Base-by-base conservation (phyloP, 2,797 vertebrate species). In the Cottoperca gobio region DNA sequence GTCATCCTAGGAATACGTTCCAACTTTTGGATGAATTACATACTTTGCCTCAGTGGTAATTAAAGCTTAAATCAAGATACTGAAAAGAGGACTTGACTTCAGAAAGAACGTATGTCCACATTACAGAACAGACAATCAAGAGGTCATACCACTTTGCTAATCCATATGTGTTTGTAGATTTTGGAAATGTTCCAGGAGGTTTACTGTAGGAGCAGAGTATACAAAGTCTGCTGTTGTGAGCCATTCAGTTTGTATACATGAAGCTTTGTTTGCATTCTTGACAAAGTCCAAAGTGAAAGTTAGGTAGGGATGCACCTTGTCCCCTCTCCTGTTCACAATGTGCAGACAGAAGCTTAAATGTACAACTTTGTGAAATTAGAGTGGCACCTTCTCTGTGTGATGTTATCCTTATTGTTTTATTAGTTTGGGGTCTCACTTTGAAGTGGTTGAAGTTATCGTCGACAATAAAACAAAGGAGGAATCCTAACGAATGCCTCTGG, bases 211-310 rank as follows among this genome's bases (percentile, higher is more conserved):
- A 49, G 17, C 11, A 28, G 9, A 17, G 39, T 23, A 70, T 13
- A 33, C n/a, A 66, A 24, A 74, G 21, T 64, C 45, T 67, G 49
- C 70, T 70, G n/a, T 23, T 48, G 28, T 21, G 19, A 74, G 58
- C 40, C 42, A 28, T 70, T 68, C 24, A 54, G 40, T 71, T 73
- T 67, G 35, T 63, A 63, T 74, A 52, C 23, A 57, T 79, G 53
- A 39, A 45, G 61, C 33, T 81, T 45, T 91, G 73, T 87, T 88
- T 87, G 64, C 67, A 75, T 57, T 79, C 57, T 52, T 76, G 67
- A 60, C 84, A 85, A 87, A 88, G 88, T 91, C 85, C 86, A 84
- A 70, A 74, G 55, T 78, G 58, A 75, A 73, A 42, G 45, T 42
- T 13, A 70, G 49, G 35, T 42, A 74, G 26, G 9, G 52, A 33